Evolutionary conservation across 2,797 vertebrate genomes (phyloP).

Genomic region (Typhlichthys eigenmanni): DNA sequence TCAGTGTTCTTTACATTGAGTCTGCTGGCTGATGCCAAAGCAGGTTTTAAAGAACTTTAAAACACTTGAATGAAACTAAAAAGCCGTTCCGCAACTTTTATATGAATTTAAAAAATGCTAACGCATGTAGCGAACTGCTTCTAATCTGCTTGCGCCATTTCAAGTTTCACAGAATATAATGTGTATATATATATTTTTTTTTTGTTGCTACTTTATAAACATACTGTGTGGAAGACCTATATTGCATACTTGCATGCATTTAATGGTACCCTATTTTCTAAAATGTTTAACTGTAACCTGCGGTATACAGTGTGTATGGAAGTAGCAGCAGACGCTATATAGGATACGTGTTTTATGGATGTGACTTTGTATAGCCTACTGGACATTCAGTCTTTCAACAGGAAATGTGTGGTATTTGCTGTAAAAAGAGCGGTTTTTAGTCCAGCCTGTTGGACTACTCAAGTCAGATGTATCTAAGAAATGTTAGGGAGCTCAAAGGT

Average conservation of each 20-base stretch:
- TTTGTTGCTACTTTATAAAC: constrained; percentile 70
- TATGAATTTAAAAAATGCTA: constrained; percentile 63
- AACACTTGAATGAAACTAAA: constrained; percentile 29
- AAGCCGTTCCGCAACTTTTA: constrained; percentile 43
- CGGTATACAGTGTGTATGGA: constrained; percentile 65
- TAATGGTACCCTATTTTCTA: constrained; percentile 53
- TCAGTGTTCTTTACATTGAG: constrained; percentile 31
- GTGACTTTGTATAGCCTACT: constrained; percentile 13
- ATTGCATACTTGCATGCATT: constrained; percentile 66
- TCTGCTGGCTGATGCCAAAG: constrained; percentile 48
- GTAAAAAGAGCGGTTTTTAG: background rate
- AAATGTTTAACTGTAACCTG: constrained; percentile 54
- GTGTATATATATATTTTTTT: background rate
- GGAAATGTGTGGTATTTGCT: too few relatives aligned
- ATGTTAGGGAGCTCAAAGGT: background rate
- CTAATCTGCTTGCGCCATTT: constrained; percentile 38
- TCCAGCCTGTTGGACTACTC: constrained; percentile 24
- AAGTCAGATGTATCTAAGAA: background rate
- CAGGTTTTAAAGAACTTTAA: constrained; percentile 38
- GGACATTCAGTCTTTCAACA: constrained; percentile 2
- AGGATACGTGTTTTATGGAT: constrained; percentile 44
- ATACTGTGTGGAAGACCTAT: constrained; percentile 58
- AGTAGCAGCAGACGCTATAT: constrained; percentile 55
- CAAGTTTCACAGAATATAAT: constrained; percentile 21
- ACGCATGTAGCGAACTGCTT: constrained; percentile 74